Conservation (phyloP, 2,797 vertebrate species). For the Eulemur coronatus region DNA sequence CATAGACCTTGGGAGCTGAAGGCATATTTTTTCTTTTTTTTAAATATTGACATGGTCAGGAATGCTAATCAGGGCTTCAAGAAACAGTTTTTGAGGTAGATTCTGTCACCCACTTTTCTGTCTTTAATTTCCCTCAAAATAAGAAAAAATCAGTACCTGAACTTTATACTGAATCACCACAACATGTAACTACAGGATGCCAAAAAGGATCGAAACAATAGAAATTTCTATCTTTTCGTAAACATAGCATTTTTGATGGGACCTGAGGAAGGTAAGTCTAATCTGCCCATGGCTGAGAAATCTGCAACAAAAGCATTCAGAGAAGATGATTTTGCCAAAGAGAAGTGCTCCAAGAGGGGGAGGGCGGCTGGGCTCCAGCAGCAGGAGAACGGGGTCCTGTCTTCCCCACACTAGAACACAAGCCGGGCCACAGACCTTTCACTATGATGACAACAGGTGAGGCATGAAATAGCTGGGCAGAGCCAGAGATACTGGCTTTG, state of each 20-base stretch:
- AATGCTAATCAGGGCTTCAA: background rate
- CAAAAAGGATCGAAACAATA: background rate
- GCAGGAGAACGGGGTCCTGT: background rate
- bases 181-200: background rate
- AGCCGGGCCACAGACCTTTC: background rate
- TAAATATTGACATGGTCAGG: background rate
- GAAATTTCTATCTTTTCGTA: background rate
- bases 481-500: background rate
- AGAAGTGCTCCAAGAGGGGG: background rate
- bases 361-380: background rate
- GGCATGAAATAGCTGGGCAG: background rate
- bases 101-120: background rate
- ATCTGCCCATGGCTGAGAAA: background rate
- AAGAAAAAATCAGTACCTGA: conserved; percentile 2
- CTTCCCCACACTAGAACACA: background rate
- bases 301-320: background rate
- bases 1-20: background rate
- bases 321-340: background rate
- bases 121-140: background rate
- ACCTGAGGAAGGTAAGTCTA: background rate
- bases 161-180: background rate
- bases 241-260: background rate
- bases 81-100: background rate
- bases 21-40: background rate
- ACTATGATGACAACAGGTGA: background rate